Evolutionary conservation across 2,797 vertebrate genomes (phyloP), one percentile per base, ranked within the genome.

Genomic region (Notolabrus celidotus): DNA sequence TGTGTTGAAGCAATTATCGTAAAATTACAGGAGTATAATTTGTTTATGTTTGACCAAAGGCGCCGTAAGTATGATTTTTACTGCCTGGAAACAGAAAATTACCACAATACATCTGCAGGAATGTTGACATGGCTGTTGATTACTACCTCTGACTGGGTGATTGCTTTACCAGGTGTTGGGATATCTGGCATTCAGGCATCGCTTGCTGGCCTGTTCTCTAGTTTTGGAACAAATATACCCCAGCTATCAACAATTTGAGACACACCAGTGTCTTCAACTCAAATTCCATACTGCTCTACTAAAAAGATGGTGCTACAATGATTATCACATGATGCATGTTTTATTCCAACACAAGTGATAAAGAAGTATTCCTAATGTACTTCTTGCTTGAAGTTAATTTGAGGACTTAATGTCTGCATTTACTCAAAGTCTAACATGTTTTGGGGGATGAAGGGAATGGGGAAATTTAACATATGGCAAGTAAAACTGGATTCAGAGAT

Each of bases 131-230:
- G 67, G 52, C 68, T 55, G 67, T 59, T 79, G 79, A 83, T 87
- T 81, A 76, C 72, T 71, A 72, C 64, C 58, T 60, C 47, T 79
- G 85, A 80, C 56, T 80, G 39, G 0, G 27, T 77, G 84, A 86
- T 84, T 67, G 78, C 68, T 90, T 79, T 82, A 60, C 79, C 87
- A 83, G 85, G 75, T 86, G 79, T 38, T 63, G 45, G 69, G 71
- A 77, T 69, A 77, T 68, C 71, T 86, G 70, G 72, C 52, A 17
- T 67, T 79, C 59, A 58, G 70, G 74, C 45, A 58, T 71, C 74
- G 10, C 52, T 71, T 42, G 42, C 60, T 71, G 74, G 71, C 66
- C 52, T 15, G 42, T 12, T 87, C 64, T 33, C 63, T 53, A 72
- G 71, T 78, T 82, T 85, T 67, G 62, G 77, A 85, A 66, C 33